Evolutionary conservation across 2,113 vertebrate genomes (phyloP).

Genomic region (Heliornis fulica): DNA sequence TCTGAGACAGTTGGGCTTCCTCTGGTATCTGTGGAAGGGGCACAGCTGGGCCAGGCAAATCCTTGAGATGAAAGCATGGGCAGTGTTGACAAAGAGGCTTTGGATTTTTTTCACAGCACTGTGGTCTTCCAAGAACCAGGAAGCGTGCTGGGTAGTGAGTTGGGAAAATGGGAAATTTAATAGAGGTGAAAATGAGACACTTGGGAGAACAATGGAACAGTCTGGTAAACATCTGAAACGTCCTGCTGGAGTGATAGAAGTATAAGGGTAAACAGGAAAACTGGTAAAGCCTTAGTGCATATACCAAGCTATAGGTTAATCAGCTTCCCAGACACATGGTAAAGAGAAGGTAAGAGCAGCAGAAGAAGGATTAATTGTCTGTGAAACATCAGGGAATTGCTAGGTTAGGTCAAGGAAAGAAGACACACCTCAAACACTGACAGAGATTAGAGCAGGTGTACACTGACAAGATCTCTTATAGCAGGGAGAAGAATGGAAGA

Average conservation of each 20-base stretch:
- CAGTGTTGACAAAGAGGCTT: not conserved
- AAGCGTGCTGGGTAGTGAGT: not conserved
- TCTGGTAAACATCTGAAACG: slow-evolving; percentile 50
- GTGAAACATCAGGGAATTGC: slow-evolving; percentile 48
- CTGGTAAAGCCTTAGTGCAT: slow-evolving; percentile 22
- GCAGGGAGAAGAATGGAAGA: not conserved
- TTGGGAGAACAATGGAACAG: slow-evolving; percentile 2
- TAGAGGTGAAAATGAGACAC: slow-evolving; percentile 44
- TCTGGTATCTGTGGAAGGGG: not conserved
- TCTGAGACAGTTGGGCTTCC: not conserved
- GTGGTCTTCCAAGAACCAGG: slow-evolving; percentile 12
- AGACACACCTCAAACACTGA: not conserved
- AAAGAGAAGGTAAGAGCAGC: slow-evolving; percentile 31
- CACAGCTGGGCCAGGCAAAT: not conserved
- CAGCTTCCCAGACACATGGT: slow-evolving; percentile 42
- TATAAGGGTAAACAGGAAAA: slow-evolving; percentile 30
- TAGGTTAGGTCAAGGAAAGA: slow-evolving; percentile 32
- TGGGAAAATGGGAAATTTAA: slow-evolving; percentile 54
- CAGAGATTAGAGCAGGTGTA: not conserved
- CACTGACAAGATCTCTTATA: not conserved
- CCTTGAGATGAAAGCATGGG: not conserved
- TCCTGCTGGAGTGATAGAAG: not conserved
- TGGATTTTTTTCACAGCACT: not conserved
- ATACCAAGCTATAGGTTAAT: slow-evolving; percentile 36
- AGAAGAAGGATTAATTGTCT: slow-evolving; percentile 56